A percentile compares a stretch with the other conserved stretches of the same genome.
phyloP scores from a whole-genome alignment of 1,140 invertebrate genomes.

The Cyclargus thomasi region DNA sequence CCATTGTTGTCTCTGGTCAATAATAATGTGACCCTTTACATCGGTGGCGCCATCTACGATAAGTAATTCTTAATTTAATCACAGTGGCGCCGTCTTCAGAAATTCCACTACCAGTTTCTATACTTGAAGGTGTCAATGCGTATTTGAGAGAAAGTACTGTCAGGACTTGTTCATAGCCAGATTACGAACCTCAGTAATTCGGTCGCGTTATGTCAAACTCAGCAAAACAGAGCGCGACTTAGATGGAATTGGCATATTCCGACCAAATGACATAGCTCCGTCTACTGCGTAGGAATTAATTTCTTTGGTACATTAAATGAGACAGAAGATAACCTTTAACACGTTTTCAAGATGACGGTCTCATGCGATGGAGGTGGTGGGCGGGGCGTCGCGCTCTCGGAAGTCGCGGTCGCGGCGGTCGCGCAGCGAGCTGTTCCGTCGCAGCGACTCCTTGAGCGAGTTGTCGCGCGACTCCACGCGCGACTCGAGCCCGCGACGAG shows the following conservation, averaged over 20 bases:
- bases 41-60: not conserved
- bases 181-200: too few relatives aligned
- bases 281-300: too few relatives aligned
- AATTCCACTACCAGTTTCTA: not conserved
- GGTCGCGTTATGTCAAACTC: too few relatives aligned
- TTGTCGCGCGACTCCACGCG: constrained; percentile 49
- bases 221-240: too few relatives aligned
- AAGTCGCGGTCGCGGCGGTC: constrained; percentile 41
- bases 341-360: constrained; percentile 16
- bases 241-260: too few relatives aligned
- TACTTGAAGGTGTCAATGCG: not conserved
- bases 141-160: not conserved
- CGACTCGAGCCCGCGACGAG: constrained; percentile 48
- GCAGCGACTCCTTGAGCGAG: constrained; percentile 51
- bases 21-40: not conserved
- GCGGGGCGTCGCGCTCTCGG: constrained; percentile 25
- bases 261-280: too few relatives aligned
- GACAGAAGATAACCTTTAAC: constrained; percentile 1
- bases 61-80: too few relatives aligned
- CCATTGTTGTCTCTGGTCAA: not conserved
- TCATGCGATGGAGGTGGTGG: constrained; percentile 47
- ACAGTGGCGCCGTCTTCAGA: too few relatives aligned
- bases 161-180: too few relatives aligned
- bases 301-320: not conserved
- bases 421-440: constrained; percentile 55